Conservation (phyloP, 2,113 vertebrate species). For the Mormyrus iriodes region DNA sequence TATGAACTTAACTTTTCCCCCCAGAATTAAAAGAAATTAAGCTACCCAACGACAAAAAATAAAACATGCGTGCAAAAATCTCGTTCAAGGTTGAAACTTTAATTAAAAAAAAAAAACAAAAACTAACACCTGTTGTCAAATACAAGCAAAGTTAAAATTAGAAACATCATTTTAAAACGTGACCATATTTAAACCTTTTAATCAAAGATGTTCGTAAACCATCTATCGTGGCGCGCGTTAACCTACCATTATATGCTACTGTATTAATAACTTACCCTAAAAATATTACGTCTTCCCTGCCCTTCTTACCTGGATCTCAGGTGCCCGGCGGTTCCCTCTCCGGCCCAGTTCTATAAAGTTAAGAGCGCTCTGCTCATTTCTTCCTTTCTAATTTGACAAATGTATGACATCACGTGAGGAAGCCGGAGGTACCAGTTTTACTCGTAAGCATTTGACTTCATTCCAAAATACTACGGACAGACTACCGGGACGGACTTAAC, state of each 20-base stretch:
- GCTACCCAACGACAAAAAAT: no score
- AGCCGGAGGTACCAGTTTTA: conserved; percentile 2
- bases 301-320: neutral
- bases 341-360: neutral
- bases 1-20: no score
- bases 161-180: neutral
- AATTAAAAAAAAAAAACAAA: neutral
- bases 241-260: neutral
- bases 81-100: neutral
- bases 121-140: neutral
- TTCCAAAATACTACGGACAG: neutral
- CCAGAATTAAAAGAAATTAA: no score
- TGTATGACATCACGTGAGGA: neutral
- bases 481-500: neutral
- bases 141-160: neutral
- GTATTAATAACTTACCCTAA: neutral
- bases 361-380: neutral
- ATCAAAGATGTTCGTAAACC: neutral
- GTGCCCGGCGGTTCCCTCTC: neutral
- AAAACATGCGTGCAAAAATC: no score
- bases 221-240: neutral
- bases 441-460: neutral
- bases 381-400: neutral
- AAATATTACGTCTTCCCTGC: neutral
- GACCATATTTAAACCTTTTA: neutral